These are phyloP conservation scores for Eumaeus atala DNA, from an alignment of 1,140 invertebrate species.

Conservation along the genomic window DNA sequence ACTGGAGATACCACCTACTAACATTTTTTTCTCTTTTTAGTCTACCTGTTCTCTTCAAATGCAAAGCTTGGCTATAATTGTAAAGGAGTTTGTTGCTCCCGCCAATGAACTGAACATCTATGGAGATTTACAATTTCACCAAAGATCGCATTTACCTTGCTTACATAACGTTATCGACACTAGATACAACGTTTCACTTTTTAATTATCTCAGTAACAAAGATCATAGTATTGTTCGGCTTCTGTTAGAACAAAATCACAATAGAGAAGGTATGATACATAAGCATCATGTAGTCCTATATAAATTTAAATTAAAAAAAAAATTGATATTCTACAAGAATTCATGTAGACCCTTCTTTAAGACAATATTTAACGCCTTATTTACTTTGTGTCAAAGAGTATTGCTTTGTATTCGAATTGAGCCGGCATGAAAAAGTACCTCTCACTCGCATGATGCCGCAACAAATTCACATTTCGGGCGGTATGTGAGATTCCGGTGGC, in stretches of 20 bases:
- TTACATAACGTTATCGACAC: conserved; percentile 65
- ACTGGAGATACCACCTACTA: too few species aligned
- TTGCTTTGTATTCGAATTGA: too few species aligned
- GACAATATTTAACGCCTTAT: too few species aligned
- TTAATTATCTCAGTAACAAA: conserved; percentile 39
- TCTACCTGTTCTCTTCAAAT: conserved; percentile 74
- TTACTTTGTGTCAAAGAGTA: too few species aligned
- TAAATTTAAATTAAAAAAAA: too few species aligned
- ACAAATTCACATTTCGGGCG: too few species aligned
- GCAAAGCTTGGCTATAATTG: conserved; percentile 75
- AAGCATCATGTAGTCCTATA: neutral
- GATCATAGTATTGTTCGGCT: conserved; percentile 57
- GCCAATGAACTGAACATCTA: conserved; percentile 70
- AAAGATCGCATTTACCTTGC: conserved; percentile 75
- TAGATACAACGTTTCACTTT: conserved; percentile 74
- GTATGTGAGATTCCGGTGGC: too few species aligned
- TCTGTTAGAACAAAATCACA: conserved; percentile 74
- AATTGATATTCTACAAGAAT: too few species aligned
- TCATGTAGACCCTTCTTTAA: too few species aligned
- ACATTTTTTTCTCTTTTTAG: conserved; percentile 61
- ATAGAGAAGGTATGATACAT: conserved; percentile 74
- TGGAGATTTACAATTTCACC: conserved; percentile 76
- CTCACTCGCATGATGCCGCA: too few species aligned
- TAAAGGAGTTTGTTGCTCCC: conserved; percentile 65
- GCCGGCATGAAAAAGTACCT: too few species aligned